Evolutionary conservation across 2,888 invertebrate genomes (phyloP).

Genomic region (Heliconius sara): DNA sequence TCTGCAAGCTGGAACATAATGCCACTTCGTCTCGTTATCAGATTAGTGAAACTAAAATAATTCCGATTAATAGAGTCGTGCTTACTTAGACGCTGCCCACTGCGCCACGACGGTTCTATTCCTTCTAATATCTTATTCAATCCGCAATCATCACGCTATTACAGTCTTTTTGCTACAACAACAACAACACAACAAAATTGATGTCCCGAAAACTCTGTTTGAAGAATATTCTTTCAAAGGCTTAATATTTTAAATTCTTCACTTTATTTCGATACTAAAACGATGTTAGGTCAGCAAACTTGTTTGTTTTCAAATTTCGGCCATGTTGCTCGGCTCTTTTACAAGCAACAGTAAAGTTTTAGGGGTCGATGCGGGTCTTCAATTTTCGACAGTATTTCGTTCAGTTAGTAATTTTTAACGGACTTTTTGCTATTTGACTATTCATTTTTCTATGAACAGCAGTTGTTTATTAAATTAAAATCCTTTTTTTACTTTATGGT

Average conservation of each 20-base stretch:
- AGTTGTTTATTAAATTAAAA: not conserved
- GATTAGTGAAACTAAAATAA: no score
- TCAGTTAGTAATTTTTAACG: not conserved
- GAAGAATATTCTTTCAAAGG: not conserved
- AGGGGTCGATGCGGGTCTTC: not conserved
- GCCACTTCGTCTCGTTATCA: no score
- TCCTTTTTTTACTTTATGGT: not conserved
- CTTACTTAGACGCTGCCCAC: no score
- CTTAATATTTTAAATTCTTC: not conserved
- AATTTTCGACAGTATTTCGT: not conserved
- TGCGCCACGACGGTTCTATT: no score
- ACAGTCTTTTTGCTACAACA: no score
- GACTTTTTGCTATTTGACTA: not conserved
- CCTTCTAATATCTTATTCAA: no score
- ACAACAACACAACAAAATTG: no score
- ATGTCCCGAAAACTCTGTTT: no score
- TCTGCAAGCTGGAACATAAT: no score
- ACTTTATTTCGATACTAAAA: constrained; percentile 13
- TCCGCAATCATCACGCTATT: no score
- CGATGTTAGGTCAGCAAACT: constrained; percentile 13
- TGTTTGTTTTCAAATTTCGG: not conserved
- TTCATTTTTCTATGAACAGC: not conserved
- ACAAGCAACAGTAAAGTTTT: not conserved
- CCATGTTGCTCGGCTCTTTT: not conserved
- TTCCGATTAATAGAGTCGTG: no score